phyloP scores from a whole-genome alignment of 2,113 vertebrate species.

The Arothron firmamentum region DNA sequence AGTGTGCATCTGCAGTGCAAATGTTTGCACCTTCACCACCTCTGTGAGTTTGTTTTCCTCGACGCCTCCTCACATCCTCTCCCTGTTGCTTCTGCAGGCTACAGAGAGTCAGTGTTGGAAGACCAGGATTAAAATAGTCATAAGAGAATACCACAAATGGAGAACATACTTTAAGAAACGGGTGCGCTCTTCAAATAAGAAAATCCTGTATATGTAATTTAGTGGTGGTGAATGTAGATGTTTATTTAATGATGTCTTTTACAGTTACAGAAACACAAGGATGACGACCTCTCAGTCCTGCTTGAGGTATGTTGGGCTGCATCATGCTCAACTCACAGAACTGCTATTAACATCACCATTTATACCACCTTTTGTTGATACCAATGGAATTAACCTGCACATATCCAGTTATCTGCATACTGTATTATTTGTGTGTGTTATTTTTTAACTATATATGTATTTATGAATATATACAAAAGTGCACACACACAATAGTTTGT shows the following conservation, averaged over 20 bases:
- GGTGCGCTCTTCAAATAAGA: conserved; percentile 67
- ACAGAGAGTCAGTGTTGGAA: conserved; percentile 94
- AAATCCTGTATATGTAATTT: not conserved
- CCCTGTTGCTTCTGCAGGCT: conserved; percentile 70
- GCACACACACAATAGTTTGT: not conserved
- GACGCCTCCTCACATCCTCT: not conserved
- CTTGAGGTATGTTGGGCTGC: conserved; percentile 80
- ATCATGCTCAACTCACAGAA: conserved; percentile 5
- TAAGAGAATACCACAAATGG: conserved; percentile 98
- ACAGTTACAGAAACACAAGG: conserved; percentile 95
- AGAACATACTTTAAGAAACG: conserved; percentile 98
- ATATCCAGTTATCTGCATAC: conserved; percentile 6
- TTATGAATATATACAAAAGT: not conserved
- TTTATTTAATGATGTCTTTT: conserved; percentile 7
- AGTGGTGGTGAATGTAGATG: not conserved
- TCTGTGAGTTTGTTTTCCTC: not conserved
- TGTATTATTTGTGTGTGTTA: too few relatives aligned
- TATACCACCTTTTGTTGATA: conserved; percentile 13
- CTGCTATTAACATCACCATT: not conserved
- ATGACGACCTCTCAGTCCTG: conserved; percentile 96
- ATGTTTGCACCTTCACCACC: not conserved
- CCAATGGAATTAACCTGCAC: conserved; percentile 11
- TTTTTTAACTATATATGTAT: not conserved
- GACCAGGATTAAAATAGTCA: conserved; percentile 92
- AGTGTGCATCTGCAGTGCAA: not conserved